Base-by-base conservation (phyloP, 2,888 invertebrate genomes). In the Napeogenes inachia region DNA sequence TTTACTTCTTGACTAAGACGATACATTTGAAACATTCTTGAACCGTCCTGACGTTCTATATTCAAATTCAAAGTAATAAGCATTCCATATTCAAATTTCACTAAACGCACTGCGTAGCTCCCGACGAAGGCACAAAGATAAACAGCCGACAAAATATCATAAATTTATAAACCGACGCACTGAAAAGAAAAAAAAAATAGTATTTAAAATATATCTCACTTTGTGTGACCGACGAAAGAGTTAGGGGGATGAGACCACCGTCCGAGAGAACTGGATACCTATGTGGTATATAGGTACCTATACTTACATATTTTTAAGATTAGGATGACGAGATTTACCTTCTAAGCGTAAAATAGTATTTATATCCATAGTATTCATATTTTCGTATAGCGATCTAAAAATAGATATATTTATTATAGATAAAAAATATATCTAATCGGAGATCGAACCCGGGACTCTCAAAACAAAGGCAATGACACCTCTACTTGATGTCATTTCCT, bases 201-300 rank as follows among this genome's bases (percentile, higher is more conserved):
- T 81, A 82, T 85, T 85, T 85, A 85, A 84, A 82, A 78, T 84
- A 85, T 85, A 85, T 84, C 82, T 83, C 81, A 85, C 84, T 86
- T 85, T 85, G 85, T 82, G 75, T 74, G 70, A 72, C 72, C 67
- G 70, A 53, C 60, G 55, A 42, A 4, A 12, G 50, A 50, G 10
- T 30, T 8, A 8, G 13, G 12, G 32, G 46, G 42, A 35, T 50
- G 35, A 33, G 32, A 45, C 32, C 35, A 45, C 4, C 13, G 13
- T 6, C 35, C 6, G 35, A 35, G 35, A 5, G 35, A 6, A 35
- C 35, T 2, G 21, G 21, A 5, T 35, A 35, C 35, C 35, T 5
- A 35, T 4, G 4, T 5, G 35, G 35, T 35, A 35, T 21, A 21
- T 21, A 21, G 21, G 21, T 21, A 21, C 21, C 21, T 21, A 21